Base-by-base conservation (phyloP, 2,113 vertebrate genomes). In the Larimichthys crocea region DNA sequence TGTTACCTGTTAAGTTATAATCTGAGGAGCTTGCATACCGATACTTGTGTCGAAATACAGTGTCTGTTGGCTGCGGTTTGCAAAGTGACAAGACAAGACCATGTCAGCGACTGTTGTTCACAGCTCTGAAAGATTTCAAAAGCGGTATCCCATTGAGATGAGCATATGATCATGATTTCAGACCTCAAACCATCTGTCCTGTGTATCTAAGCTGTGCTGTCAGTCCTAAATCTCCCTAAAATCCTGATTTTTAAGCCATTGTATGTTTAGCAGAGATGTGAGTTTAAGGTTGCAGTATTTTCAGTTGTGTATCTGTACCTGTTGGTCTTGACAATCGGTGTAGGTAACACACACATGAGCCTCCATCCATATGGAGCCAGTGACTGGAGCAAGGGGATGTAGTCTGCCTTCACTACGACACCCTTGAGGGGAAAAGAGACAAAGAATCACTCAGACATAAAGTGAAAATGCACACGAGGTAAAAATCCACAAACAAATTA, bases 271-370 rank as follows among this genome's bases (percentile, higher is more conserved):
- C 10, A 57, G 46, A 42, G 35, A 61, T 74, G 42, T 35, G 10
- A 44, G 55, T 35, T 50, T 4, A 46, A 5, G 14, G 53, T 46
- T 56, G 17, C 35, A 9, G 40, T 14, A 20, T 31, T 2, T 26
- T 20, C 0, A 17, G 56, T 16, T 50, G 49, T 44, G 53, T 17
- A 35, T 29, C 11, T 15, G 22, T 96, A 99, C 98, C 98, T 98
- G 95, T 97, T 97, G n/a, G 95, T 96, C 93, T 95, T 99, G 82
- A 99, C 88, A 24, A 99, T 95, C 0, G 98, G 98, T 3, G 98
- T 99, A 1, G 98, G 96, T 57, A 99, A 94, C 85, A 99, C 97
- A 3, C 97, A 98, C 65, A 96, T 99, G 84, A 99, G 96, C 85
- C 96, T 97, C 98, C 98, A 99, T 75, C 98, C 98, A 0, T 96